These are phyloP conservation scores for Mactra quadrangularis DNA, from an alignment of 1,140 invertebrate genomes.

Conservation along the genomic window DNA sequence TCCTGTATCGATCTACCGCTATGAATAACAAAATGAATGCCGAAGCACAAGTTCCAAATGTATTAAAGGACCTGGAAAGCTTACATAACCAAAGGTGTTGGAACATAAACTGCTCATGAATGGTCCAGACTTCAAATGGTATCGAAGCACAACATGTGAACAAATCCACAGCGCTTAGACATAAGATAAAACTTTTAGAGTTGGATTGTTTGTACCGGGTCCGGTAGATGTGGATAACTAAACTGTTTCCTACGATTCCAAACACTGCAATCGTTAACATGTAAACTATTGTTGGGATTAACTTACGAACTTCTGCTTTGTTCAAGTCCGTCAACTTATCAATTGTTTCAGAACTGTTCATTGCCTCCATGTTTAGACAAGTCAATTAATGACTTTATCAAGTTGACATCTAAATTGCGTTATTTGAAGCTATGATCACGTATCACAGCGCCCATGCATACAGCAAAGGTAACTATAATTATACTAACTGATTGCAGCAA, in stretches of 20 bases:
- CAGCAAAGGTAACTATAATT: too few relatives aligned
- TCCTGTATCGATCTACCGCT: slow-evolving; percentile 40
- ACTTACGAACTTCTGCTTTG: slow-evolving; percentile 19
- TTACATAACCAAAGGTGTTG: slow-evolving; percentile 47
- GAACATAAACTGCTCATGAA: slow-evolving; percentile 44
- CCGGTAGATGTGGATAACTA: slow-evolving; percentile 62
- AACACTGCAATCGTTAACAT: slow-evolving; percentile 17
- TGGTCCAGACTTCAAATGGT: slow-evolving; percentile 33
- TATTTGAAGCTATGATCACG: too few relatives aligned
- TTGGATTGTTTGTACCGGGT: slow-evolving; percentile 47
- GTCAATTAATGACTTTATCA: too few relatives aligned
- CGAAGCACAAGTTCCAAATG: slow-evolving; percentile 34
- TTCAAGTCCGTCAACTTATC: slow-evolving; percentile 42
- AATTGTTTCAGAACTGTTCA: background rate
- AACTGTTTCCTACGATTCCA: slow-evolving; percentile 54
- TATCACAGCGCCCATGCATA: too few relatives aligned
- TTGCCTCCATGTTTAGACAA: too few relatives aligned
- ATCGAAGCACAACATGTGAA: slow-evolving; percentile 50
- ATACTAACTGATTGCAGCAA: too few relatives aligned
- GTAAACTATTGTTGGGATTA: slow-evolving; percentile 39
- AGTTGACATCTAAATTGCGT: too few relatives aligned
- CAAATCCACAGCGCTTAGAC: slow-evolving; percentile 35
- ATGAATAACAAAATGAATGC: slow-evolving; percentile 43
- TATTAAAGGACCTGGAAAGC: slow-evolving; percentile 33
- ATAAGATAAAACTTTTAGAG: slow-evolving; percentile 44